Conservation (phyloP, 2,113 vertebrate species). For the Elanus axillaris region DNA sequence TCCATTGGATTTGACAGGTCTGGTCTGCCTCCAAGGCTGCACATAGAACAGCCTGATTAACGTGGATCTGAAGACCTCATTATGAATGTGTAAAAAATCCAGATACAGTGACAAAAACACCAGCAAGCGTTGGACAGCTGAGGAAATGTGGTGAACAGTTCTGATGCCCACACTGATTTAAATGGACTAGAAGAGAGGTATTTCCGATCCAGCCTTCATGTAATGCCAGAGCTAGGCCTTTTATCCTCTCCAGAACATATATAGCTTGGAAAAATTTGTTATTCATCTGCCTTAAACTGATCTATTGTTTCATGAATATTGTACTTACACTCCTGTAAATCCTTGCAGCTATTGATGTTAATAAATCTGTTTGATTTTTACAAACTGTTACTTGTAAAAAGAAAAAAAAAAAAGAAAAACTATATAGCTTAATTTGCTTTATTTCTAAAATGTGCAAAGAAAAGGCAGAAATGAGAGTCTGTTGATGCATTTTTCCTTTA, state of each 20-base stretch:
- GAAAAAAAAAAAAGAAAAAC: neutral
- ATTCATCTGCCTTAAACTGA: neutral
- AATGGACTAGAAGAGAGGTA: neutral
- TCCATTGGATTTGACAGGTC: conserved; percentile 24
- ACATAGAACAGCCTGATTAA: neutral
- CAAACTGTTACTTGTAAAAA: neutral
- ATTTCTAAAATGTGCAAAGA: neutral
- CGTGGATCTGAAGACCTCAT: conserved; percentile 14
- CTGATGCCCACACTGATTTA: neutral
- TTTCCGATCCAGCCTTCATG: neutral
- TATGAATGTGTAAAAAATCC: conserved; percentile 20
- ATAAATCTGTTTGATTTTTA: neutral
- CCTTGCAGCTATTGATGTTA: neutral
- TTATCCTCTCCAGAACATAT: neutral
- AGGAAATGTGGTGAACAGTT: neutral
- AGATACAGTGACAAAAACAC: conserved; percentile 10
- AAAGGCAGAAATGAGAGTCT: neutral
- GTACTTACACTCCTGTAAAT: neutral
- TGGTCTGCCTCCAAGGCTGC: conserved; percentile 38
- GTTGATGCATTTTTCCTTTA: neutral
- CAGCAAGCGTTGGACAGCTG: neutral
- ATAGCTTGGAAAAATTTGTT: neutral
- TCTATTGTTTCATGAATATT: neutral
- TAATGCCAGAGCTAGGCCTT: neutral
- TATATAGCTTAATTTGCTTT: neutral